Evolutionary conservation across 2,113 vertebrate genomes (phyloP).

Genomic region (Oncorhynchus tshawytscha): DNA sequence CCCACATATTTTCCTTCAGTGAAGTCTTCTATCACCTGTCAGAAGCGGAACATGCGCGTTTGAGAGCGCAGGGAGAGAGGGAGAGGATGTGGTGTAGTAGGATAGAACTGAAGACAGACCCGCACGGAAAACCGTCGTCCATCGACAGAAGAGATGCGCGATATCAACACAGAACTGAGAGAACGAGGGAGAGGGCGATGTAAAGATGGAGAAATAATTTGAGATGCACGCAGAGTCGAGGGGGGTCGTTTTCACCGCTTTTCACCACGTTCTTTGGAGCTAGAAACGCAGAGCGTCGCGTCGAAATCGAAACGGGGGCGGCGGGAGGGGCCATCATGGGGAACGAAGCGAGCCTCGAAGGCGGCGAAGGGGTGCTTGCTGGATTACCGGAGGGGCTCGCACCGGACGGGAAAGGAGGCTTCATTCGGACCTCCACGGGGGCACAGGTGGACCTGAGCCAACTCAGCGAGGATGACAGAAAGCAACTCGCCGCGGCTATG

Average conservation of each 20-base stretch:
- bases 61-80: slow-evolving; percentile 16
- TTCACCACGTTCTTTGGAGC: slow-evolving; percentile 43
- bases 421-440: slow-evolving; percentile 75
- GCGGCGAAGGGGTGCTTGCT: slow-evolving; percentile 79
- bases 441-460: slow-evolving; percentile 85
- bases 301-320: slow-evolving; percentile 20
- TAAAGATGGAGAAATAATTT: slow-evolving; percentile 49
- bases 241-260: slow-evolving; percentile 33
- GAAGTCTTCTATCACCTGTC: slow-evolving; percentile 71
- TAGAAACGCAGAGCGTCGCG: slow-evolving; percentile 27
- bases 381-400: slow-evolving; percentile 83
- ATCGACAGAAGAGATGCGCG: slow-evolving; percentile 63
- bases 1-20: slow-evolving; percentile 39
- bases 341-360: slow-evolving; percentile 95
- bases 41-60: slow-evolving; percentile 76
- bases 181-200: slow-evolving; percentile 9
- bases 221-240: slow-evolving; percentile 53
- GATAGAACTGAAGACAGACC: slow-evolving; percentile 43
- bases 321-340: slow-evolving; percentile 84
- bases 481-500: slow-evolving; percentile 89
- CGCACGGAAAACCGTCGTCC: slow-evolving; percentile 54
- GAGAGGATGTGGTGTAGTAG: slow-evolving; percentile 34
- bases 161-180: slow-evolving; percentile 39
- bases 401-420: slow-evolving; percentile 80
- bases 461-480: slow-evolving; percentile 90